phyloP scores from a whole-genome alignment of 2,113 vertebrate species.

The Accipiter virgatus region DNA sequence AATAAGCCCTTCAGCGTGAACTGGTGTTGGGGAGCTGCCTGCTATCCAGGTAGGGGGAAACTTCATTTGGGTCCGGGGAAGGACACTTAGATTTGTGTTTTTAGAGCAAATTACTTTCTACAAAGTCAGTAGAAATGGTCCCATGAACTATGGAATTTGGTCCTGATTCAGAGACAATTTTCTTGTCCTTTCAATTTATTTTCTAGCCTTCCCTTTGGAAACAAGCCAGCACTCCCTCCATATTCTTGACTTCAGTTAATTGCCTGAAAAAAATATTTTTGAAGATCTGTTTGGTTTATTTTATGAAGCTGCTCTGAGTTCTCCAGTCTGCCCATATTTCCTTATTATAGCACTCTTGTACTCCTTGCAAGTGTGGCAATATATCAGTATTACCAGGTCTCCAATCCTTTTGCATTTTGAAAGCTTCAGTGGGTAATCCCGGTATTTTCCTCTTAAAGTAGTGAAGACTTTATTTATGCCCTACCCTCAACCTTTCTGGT shows the following conservation, averaged over 20 bases:
- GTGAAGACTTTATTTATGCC: background rate
- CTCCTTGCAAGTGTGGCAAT: background rate
- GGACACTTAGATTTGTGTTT: background rate
- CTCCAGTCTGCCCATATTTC: background rate
- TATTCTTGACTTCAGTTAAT: background rate
- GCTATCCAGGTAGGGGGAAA: background rate
- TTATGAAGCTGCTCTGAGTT: background rate
- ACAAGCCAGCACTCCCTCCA: background rate
- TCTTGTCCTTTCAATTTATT: background rate
- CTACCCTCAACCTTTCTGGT: background rate
- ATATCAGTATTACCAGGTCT: background rate
- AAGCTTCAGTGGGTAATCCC: background rate
- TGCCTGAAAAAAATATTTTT: background rate
- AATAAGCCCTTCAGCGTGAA: background rate
- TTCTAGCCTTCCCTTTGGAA: background rate
- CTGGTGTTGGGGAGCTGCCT: background rate
- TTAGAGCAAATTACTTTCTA: background rate
- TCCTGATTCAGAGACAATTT: background rate
- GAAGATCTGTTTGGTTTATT: slow-evolving; percentile 1
- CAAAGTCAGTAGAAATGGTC: background rate
- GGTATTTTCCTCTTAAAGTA: background rate
- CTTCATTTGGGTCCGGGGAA: background rate
- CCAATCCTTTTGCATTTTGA: background rate
- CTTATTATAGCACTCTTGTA: background rate
- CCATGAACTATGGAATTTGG: background rate